A percentile compares a stretch with the other conserved stretches of the same genome.
Evolutionary conservation across 37 sponge, comb jelly and placozoan species (phyloP).

Genomic region (Beroe forskalii): DNA sequence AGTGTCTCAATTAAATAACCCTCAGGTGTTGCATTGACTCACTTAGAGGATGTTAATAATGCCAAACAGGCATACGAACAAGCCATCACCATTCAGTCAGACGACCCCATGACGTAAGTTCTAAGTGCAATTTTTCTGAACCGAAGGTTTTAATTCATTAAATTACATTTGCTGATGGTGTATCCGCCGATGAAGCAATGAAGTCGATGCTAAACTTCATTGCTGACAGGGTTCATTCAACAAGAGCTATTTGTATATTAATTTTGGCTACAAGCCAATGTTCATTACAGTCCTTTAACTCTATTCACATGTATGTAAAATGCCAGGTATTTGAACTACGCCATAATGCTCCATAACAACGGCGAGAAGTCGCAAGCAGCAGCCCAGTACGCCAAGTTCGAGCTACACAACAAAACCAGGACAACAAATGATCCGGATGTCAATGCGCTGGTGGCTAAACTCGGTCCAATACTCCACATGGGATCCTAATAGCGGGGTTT

Average conservation of each 20-base stretch:
- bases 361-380: constrained; percentile 72
- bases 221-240: too few species aligned
- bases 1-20: too few species aligned
- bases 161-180: too few species aligned
- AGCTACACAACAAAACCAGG: constrained; percentile 62
- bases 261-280: too few species aligned
- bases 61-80: constrained; percentile 88
- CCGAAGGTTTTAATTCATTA: too few species aligned
- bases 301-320: too few species aligned
- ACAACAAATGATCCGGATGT: constrained; percentile 70
- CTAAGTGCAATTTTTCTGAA: too few species aligned
- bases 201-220: too few species aligned
- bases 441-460: constrained; percentile 74
- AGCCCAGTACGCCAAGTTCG: constrained; percentile 71
- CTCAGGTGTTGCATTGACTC: constrained; percentile 77
- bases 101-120: constrained; percentile 53
- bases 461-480: constrained; percentile 75
- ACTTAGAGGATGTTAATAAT: constrained; percentile 80
- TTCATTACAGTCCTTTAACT: too few species aligned
- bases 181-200: too few species aligned
- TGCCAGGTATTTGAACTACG: constrained; percentile 80
- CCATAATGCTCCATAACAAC: constrained; percentile 78
- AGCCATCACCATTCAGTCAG: constrained; percentile 70
- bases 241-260: too few species aligned
- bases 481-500: constrained; percentile 67